Evolutionary conservation across 2,113 vertebrate genomes (phyloP), one percentile per base, ranked within the genome.

Genomic region (Corapipo altera): DNA sequence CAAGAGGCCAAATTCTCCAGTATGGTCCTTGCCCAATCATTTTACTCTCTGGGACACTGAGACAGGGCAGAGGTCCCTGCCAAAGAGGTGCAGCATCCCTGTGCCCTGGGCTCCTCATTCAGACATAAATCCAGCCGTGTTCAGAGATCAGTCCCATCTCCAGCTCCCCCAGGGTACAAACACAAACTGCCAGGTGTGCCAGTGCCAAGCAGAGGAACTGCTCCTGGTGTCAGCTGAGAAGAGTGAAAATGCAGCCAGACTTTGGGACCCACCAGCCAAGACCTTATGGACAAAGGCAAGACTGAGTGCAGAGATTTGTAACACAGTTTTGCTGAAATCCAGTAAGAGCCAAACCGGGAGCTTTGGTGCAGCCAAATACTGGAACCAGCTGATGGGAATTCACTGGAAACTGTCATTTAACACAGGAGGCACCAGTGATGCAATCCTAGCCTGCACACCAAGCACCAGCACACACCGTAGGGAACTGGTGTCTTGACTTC

Each of bases 251-350:
- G 15, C 65, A 89, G 73, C 52, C 46, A 66, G 70, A 4, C 23
- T 21, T 22, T 8, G 44, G 23, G 48, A 44, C 24, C 5, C 5
- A 69, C 52, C 57, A 59, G 55, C 32, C 15, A 43, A 80, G 76
- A 44, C 46, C 72, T 77, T 2, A 70, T 9, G 39, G 43, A 77
- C 27, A 15, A 62, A 52, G 35, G 41, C 32, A 82, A 46, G 69
- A 24, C 16, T 0, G 1, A 74, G 33, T 1, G 0, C 1, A 2
- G 46, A 28, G 61, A 41, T 35, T 9, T 49, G 44, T 17, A 11
- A 33, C 9, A 6, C 2, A 21, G 7, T 27, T 80, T 21, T 67
- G 48, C 64, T 62, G 61, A 90, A 74, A 67, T 19, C 43, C 70
- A 67, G 35, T 8, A 13, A 81, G 35, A 58, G 51, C 49, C 20